phyloP scores from a whole-genome alignment of 2,113 vertebrate species.

The Ia io region DNA sequence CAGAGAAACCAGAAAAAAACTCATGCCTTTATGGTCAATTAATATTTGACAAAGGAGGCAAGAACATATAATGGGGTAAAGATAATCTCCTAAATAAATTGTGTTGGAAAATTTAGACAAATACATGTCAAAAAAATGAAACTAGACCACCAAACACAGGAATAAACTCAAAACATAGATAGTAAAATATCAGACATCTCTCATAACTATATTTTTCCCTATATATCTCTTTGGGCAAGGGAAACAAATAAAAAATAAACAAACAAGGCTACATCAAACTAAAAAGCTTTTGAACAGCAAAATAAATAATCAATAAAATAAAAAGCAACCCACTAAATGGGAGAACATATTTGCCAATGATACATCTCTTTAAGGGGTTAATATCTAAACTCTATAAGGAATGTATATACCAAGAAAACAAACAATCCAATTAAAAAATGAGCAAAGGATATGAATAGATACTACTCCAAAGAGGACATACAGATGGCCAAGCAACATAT shows the following conservation, averaged over 20 bases:
- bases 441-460: neutral
- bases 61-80: neutral
- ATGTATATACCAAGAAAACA: neutral
- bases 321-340: neutral
- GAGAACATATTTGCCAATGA: neutral
- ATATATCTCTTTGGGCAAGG: neutral
- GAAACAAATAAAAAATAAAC: neutral
- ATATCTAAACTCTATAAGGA: neutral
- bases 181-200: neutral
- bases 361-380: neutral
- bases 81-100: neutral
- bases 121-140: neutral
- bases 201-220: neutral
- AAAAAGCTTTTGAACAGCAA: neutral
- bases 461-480: neutral
- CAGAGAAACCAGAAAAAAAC: neutral
- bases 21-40: neutral
- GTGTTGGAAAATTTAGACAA: neutral
- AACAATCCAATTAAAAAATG: neutral
- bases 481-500: neutral
- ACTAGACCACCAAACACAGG: neutral
- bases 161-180: neutral
- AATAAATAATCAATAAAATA: neutral
- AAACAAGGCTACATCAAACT: neutral
- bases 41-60: neutral